Evolutionary conservation across 1,140 invertebrate genomes (phyloP), one percentile per base, ranked within the genome.

Genomic region (Tetramorium simillimum): DNA sequence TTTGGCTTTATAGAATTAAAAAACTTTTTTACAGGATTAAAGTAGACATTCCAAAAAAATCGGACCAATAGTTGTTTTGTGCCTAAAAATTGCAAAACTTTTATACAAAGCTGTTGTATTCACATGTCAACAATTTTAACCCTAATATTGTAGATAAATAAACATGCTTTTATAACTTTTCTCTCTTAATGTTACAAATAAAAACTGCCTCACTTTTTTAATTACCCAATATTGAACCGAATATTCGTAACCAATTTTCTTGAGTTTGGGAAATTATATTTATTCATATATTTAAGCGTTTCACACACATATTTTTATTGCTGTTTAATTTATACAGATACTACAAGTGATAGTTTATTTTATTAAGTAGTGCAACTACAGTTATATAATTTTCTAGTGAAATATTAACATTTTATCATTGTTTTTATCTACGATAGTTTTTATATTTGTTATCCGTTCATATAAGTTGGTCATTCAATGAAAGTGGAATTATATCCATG

Each of bases 241-340:
- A 40, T n/a, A 18, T 28, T 60, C 2, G 5, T 1, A 37, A 56
- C 3, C 16, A 43, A 0, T 46, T 46, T 33, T 77, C 1, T 12
- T 18, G 46, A 46, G 16, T 21, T 77, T 46, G 3, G 56, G 5
- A 33, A 62, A 46, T 65, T 37, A 67, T 51, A 24, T 51, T 21
- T 18, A 18, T 53, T 9, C 14, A 40, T n/a, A 40, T 53, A 58
- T 53, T 24, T 24, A 65, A 24, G 10, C n/a, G 1, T 72, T 63
- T 76, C 28, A 7, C 28, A 33, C 28, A 51, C 63, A 80, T 43
- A 28, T 53, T 28, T 51, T 80, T 80, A 80, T 80, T 69, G 4
- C 14, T 49, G 18, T 67, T 69, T 10, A 24, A 28, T 37, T 37
- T 33, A 33, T 33, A 33, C 24, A 37, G 16, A 78, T 3, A 12